These are phyloP conservation scores for Griposia aprilina DNA, from an alignment of 2,888 invertebrate species.

Conservation along the genomic window DNA sequence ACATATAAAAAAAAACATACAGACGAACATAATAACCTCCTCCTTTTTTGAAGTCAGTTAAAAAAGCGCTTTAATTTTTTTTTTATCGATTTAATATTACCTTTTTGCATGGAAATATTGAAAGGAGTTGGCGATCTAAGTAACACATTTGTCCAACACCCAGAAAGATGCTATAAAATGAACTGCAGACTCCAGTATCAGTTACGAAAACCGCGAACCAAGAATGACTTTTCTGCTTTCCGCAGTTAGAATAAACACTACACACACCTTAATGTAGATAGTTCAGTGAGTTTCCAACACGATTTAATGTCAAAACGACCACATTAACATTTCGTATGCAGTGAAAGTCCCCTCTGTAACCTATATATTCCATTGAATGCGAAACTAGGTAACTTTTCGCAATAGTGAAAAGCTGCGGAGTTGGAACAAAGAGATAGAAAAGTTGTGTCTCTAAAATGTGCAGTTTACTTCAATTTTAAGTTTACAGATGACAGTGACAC, in stretches of 20 bases:
- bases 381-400: constrained; percentile 60
- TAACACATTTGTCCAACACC: neutral
- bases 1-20: no score
- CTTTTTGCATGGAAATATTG: neutral
- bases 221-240: constrained; percentile 19
- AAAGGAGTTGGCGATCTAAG: neutral
- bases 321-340: constrained; percentile 65
- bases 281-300: constrained; percentile 59
- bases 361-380: constrained; percentile 62
- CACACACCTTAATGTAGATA: constrained; percentile 48
- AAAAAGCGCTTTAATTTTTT: neutral
- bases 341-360: constrained; percentile 62
- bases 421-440: constrained; percentile 46
- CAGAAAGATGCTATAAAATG: constrained; percentile 2
- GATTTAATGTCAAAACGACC: constrained; percentile 65
- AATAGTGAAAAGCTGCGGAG: constrained; percentile 49
- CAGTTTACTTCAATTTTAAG: constrained; percentile 42
- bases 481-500: constrained; percentile 8
- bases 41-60: no score
- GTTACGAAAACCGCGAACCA: constrained; percentile 10
- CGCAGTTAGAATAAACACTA: constrained; percentile 38
- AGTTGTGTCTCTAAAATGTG: constrained; percentile 39
- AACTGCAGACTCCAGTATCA: constrained; percentile 2
- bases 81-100: neutral
- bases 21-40: no score